Evolutionary conservation across 2,888 invertebrate genomes (phyloP).

Genomic region (Cylindroiulus punctatus): DNA sequence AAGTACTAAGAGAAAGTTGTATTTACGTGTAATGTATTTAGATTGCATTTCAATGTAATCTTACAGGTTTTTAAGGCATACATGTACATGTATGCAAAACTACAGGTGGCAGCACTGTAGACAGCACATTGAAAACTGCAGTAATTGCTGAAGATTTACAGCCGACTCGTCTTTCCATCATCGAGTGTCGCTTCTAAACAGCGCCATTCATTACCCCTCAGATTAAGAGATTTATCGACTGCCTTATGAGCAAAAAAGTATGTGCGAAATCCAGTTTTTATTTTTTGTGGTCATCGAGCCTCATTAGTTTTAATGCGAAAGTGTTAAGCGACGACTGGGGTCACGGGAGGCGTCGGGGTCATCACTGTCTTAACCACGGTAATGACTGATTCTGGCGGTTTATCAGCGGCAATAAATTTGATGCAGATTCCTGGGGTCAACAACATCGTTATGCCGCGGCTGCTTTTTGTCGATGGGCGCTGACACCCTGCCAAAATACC

Average conservation of each 20-base stretch:
- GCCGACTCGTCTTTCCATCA: too few relatives aligned
- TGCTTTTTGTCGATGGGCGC: neutral
- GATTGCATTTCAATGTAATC: too few relatives aligned
- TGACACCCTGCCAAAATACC: neutral
- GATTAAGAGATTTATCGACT: neutral
- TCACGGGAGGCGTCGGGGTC: neutral
- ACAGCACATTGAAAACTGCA: neutral
- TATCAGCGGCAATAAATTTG: constrained; percentile 3
- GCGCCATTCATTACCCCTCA: neutral
- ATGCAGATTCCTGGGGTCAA: neutral
- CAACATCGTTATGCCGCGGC: constrained; percentile 5
- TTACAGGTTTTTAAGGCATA: too few relatives aligned
- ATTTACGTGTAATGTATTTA: too few relatives aligned
- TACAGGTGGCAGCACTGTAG: neutral
- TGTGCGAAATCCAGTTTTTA: neutral
- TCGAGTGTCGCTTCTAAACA: too few relatives aligned
- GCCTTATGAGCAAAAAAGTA: neutral
- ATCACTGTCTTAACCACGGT: neutral
- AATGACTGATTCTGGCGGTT: constrained; percentile 4
- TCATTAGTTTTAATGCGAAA: constrained; percentile 1
- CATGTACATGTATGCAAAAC: too few relatives aligned
- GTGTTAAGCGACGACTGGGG: neutral
- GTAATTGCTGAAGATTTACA: neutral
- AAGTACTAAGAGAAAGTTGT: too few relatives aligned
- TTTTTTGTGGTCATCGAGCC: neutral